phyloP scores from a whole-genome alignment of 2,888 invertebrate species.

The Drosophila mimetica region DNA sequence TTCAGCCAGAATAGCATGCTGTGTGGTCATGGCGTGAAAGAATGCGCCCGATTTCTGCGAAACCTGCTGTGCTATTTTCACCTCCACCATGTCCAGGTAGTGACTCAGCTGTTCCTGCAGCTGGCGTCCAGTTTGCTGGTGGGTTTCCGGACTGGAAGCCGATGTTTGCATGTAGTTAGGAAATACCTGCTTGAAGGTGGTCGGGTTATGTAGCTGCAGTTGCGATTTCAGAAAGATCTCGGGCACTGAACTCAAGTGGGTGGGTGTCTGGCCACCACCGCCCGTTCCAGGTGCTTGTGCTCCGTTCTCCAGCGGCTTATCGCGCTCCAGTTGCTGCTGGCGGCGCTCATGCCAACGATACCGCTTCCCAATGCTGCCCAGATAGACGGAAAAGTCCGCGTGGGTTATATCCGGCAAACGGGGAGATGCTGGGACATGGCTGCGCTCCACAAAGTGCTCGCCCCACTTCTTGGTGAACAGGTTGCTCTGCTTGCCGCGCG shows the following conservation, averaged over 20 bases:
- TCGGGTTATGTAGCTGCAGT: constrained; percentile 91
- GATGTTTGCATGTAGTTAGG: constrained; percentile 86
- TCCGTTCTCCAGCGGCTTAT: constrained; percentile 49
- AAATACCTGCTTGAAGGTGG: constrained; percentile 94
- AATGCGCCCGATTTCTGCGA: constrained; percentile 98
- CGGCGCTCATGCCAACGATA: constrained; percentile 88
- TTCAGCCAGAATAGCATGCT: constrained; percentile 98
- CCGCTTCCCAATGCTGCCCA: constrained; percentile 90
- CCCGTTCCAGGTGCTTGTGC: constrained; percentile 13
- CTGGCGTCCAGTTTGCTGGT: constrained; percentile 86
- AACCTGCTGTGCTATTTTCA: constrained; percentile 82
- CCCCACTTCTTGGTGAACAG: constrained; percentile 99
- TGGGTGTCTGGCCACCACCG: constrained; percentile 44
- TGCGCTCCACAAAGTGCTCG: constrained; percentile 94
- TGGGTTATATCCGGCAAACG: constrained; percentile 93
- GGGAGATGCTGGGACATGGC: constrained; percentile 90
- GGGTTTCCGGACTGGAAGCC: constrained; percentile 37
- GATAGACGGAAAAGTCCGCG: constrained; percentile 94
- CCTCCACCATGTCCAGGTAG: constrained; percentile 96
- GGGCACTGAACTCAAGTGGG: constrained; percentile 89
- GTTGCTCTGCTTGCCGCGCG: constrained; percentile 94
- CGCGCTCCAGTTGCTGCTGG: constrained; percentile 86
- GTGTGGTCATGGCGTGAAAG: constrained; percentile 99
- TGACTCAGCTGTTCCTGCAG: constrained; percentile 96
- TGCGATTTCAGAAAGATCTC: constrained; percentile 92